Evolutionary conservation across 2,888 invertebrate genomes (phyloP).

Genomic region (Crepidodera aurea): DNA sequence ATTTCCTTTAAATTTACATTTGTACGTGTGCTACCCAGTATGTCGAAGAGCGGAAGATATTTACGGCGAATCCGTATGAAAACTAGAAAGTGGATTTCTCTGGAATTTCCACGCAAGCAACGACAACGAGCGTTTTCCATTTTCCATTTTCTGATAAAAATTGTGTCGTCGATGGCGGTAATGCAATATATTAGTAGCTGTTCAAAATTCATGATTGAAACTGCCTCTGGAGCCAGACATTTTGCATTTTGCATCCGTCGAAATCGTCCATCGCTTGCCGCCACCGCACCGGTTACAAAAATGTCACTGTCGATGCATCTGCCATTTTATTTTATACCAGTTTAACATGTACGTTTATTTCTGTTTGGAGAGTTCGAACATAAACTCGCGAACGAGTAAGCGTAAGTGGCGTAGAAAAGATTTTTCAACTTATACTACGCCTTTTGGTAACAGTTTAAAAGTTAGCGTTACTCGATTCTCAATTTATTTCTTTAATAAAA

Average conservation of each 20-base stretch:
- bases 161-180: conserved; percentile 20
- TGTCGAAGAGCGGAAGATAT: not conserved
- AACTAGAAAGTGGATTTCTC: conserved; percentile 11
- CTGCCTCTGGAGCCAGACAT: conserved; percentile 20
- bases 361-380: not conserved
- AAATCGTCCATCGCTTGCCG: not conserved
- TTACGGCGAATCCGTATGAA: conserved; percentile 5
- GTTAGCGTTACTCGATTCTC: too few relatives aligned
- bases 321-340: not conserved
- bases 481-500: too few relatives aligned
- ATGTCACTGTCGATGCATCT: not conserved
- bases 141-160: conserved; percentile 18
- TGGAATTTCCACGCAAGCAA: conserved; percentile 2
- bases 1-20: too few relatives aligned
- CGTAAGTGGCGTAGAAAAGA: too few relatives aligned
- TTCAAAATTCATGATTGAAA: conserved; percentile 24
- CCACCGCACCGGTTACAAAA: not conserved
- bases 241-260: conserved; percentile 10
- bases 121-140: conserved; percentile 18
- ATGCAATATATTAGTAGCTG: conserved; percentile 23
- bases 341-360: not conserved
- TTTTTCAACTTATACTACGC: too few relatives aligned
- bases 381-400: too few relatives aligned
- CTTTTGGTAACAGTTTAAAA: too few relatives aligned
- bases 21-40: not conserved